Conservation (phyloP, 2,113 vertebrate species). For the Dendropsophus ebraccatus region DNA sequence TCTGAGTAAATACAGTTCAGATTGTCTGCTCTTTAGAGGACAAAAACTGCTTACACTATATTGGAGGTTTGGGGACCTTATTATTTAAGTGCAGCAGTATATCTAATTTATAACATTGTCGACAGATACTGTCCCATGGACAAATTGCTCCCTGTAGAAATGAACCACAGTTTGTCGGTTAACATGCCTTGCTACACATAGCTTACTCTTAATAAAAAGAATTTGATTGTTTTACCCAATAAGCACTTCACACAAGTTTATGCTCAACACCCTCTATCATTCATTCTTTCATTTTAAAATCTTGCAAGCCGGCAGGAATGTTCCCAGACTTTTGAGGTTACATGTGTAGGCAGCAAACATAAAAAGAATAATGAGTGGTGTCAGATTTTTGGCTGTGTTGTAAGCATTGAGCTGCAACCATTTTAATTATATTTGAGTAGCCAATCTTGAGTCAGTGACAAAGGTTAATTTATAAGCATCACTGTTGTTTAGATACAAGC, state of each 20-base stretch:
- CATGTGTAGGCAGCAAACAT: conserved; percentile 41
- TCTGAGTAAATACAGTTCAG: background rate
- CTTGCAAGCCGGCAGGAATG: conserved; percentile 28
- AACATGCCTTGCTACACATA: background rate
- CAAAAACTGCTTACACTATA: background rate
- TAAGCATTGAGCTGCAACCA: conserved; percentile 44
- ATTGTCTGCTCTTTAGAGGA: background rate
- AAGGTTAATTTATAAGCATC: conserved; percentile 53
- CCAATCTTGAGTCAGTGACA: conserved; percentile 30
- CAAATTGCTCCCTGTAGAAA: background rate
- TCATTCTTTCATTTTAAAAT: conserved; percentile 27
- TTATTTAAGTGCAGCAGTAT: background rate
- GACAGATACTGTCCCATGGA: background rate
- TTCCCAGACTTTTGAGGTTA: conserved; percentile 28
- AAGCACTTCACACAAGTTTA: conserved; percentile 2
- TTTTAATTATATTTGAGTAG: conserved; percentile 54
- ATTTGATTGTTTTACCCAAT: background rate
- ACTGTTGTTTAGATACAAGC: conserved; percentile 12
- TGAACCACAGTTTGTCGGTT: background rate
- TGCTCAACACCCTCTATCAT: background rate
- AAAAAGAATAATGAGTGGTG: conserved; percentile 52
- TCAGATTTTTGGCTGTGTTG: conserved; percentile 49
- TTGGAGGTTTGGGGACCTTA: background rate
- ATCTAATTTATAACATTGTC: background rate
- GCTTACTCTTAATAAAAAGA: background rate